A percentile compares a stretch with the other conserved stretches of the same genome.
Evolutionary conservation across 2,888 invertebrate species (phyloP).

Genomic region (Escarpia spicata): DNA sequence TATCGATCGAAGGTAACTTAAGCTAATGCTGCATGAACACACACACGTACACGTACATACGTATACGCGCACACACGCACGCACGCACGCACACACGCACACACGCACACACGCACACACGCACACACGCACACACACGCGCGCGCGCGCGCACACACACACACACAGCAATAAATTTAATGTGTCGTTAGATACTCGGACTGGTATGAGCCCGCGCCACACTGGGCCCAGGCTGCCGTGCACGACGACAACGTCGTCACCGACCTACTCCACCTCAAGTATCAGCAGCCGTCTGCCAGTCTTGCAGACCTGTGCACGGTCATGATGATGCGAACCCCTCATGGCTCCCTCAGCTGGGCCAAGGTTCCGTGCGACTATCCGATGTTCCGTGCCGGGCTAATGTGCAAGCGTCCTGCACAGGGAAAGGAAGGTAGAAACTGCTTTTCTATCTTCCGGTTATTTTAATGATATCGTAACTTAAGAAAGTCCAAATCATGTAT

Average conservation of each 20-base stretch:
- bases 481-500: neutral
- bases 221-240: constrained; percentile 36
- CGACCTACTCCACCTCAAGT: constrained; percentile 31
- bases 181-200: constrained; percentile 38
- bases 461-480: neutral
- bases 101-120: no score
- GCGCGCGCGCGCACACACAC: neutral
- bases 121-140: neutral
- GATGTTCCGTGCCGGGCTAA: constrained; percentile 34
- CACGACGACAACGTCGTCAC: constrained; percentile 26
- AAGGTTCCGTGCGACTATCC: constrained; percentile 44
- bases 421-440: neutral
- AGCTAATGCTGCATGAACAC: no score
- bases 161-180: neutral
- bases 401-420: constrained; percentile 37
- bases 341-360: constrained; percentile 39
- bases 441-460: neutral
- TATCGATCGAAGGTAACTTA: no score
- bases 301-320: constrained; percentile 39
- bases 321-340: constrained; percentile 37
- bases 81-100: no score
- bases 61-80: no score
- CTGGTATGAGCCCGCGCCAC: constrained; percentile 34
- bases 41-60: no score
- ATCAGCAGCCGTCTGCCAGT: constrained; percentile 39